Conservation (phyloP, 2,888 invertebrate species). For the Yponomeuta plumbellus region DNA sequence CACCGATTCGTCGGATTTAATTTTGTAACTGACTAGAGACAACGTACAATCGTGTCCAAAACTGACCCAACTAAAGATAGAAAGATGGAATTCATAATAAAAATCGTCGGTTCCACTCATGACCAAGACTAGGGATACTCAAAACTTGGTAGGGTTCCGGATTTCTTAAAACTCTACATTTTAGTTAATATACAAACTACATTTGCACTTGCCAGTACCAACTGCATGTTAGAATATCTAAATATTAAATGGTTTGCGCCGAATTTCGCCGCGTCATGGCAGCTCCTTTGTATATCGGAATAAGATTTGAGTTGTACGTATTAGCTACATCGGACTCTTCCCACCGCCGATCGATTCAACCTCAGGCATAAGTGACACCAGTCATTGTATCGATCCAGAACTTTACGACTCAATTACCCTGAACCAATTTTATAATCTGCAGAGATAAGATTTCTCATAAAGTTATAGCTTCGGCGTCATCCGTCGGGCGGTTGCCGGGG, state of each 20-base stretch:
- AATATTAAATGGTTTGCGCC: slow-evolving; percentile 71
- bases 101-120: background rate
- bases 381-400: slow-evolving; percentile 28
- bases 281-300: slow-evolving; percentile 60
- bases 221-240: slow-evolving; percentile 62
- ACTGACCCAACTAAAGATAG: background rate
- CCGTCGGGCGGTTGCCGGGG: slow-evolving; percentile 31
- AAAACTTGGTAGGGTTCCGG: background rate
- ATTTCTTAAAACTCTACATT: background rate
- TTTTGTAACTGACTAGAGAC: slow-evolving; percentile 55
- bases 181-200: background rate
- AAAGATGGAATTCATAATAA: background rate
- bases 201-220: slow-evolving; percentile 42
- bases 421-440: slow-evolving; percentile 69
- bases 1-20: slow-evolving; percentile 59
- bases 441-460: slow-evolving; percentile 71
- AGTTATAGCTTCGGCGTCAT: slow-evolving; percentile 63
- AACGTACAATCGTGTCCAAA: slow-evolving; percentile 22
- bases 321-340: slow-evolving; percentile 40
- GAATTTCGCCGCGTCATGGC: slow-evolving; percentile 68
- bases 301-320: slow-evolving; percentile 66
- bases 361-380: slow-evolving; percentile 22
- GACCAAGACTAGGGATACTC: background rate
- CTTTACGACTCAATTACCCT: slow-evolving; percentile 69
- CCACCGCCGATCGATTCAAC: slow-evolving; percentile 16